Evolutionary conservation across 1,140 invertebrate species (phyloP).

Genomic region (Hydropsyche tenuis): DNA sequence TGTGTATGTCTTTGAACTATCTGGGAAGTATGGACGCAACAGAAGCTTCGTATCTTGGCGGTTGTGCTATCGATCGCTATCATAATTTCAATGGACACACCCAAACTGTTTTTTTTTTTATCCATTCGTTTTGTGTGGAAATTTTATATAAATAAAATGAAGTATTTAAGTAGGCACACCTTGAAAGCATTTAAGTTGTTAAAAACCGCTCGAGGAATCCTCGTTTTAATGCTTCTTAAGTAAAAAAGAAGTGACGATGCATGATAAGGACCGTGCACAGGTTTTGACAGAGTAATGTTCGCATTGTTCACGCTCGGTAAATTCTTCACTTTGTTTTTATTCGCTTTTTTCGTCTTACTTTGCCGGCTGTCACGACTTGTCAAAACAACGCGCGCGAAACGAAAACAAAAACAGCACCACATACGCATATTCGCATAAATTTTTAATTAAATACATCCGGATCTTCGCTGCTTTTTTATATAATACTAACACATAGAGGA

Average conservation of each 20-base stretch:
- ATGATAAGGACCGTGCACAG: slow-evolving; percentile 29
- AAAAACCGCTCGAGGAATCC: background rate
- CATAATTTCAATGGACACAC: background rate
- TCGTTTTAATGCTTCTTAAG: background rate
- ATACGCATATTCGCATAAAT: too few species aligned
- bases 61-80: background rate
- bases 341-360: background rate
- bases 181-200: background rate
- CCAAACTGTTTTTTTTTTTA: background rate
- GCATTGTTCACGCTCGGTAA: slow-evolving; percentile 28
- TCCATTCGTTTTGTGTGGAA: too few species aligned
- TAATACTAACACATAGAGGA: too few species aligned
- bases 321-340: slow-evolving; percentile 12
- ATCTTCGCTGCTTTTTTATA: too few species aligned
- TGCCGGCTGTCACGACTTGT: background rate
- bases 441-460: too few species aligned
- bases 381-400: background rate
- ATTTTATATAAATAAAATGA: background rate
- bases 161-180: background rate
- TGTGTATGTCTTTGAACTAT: slow-evolving; percentile 37
- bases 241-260: slow-evolving; percentile 29
- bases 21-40: slow-evolving; percentile 33
- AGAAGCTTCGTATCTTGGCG: background rate
- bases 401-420: too few species aligned
- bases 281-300: slow-evolving; percentile 34